Conservation (phyloP, 2,888 invertebrate species). For the Eristalis pertinax region DNA sequence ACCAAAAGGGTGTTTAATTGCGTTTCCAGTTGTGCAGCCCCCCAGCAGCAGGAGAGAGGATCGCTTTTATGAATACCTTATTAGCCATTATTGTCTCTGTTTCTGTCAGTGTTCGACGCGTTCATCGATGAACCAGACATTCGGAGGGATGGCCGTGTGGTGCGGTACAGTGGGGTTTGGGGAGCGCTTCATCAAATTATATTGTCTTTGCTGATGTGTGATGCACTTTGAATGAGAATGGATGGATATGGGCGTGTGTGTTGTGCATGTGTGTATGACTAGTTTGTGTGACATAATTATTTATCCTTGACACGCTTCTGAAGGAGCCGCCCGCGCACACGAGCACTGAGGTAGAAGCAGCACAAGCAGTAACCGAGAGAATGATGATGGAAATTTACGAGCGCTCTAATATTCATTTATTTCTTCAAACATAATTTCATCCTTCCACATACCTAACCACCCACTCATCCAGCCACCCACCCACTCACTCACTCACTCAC, state of each 20-base stretch:
- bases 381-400: constrained; percentile 44
- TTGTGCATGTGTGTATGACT: constrained; percentile 54
- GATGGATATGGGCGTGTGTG: neutral
- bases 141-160: neutral
- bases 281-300: constrained; percentile 64
- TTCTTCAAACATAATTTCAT: constrained; percentile 48
- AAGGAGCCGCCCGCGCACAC: neutral
- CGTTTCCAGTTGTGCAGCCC: constrained; percentile 49
- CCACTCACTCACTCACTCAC: neutral
- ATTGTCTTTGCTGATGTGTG: constrained; percentile 45
- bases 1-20: constrained; percentile 62
- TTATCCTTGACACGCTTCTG: constrained; percentile 67
- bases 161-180: neutral
- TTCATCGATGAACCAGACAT: constrained; percentile 7
- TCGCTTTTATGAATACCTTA: constrained; percentile 71
- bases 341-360: neutral
- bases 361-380: neutral
- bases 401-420: constrained; percentile 48
- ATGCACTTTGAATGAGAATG: constrained; percentile 7
- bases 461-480: neutral
- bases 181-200: constrained; percentile 58
- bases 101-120: constrained; percentile 19
- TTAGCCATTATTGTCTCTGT: constrained; percentile 66
- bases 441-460: neutral
- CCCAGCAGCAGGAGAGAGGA: constrained; percentile 24